Evolutionary conservation across 2,797 vertebrate genomes (phyloP).

Genomic region (Zalophus californianus): DNA sequence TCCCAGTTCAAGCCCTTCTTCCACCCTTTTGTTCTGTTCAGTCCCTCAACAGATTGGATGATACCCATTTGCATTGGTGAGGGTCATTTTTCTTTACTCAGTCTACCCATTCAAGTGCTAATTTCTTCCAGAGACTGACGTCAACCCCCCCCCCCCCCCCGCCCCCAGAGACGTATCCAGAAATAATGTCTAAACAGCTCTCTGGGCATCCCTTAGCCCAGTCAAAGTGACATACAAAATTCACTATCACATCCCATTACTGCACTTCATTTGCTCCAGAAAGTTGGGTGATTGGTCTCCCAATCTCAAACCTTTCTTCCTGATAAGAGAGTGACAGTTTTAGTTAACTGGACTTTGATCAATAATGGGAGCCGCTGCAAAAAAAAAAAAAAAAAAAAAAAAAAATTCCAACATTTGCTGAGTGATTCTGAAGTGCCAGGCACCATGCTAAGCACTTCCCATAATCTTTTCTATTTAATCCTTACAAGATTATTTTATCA

Average conservation of each 20-base stretch:
- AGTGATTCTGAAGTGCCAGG: not conserved
- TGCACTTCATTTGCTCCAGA: not conserved
- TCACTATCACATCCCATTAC: not conserved
- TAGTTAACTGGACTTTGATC: not conserved
- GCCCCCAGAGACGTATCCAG: too few relatives aligned
- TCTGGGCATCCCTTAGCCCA: not conserved
- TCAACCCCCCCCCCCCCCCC: fast-evolving
- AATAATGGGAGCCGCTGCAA: not conserved
- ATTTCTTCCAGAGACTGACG: not conserved
- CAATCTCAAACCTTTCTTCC: not conserved
- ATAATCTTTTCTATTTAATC: slow-evolving; percentile 6
- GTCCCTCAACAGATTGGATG: not conserved
- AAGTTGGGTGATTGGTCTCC: not conserved
- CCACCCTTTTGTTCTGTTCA: not conserved
- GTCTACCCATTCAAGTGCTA: not conserved
- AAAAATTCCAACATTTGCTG: not conserved
- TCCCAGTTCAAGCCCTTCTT: not conserved
- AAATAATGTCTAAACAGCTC: not conserved
- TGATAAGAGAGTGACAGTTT: not conserved
- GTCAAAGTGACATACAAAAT: not conserved
- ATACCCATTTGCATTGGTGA: not conserved
- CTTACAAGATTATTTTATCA: not conserved
- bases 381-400: not conserved
- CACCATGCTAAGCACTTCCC: not conserved
- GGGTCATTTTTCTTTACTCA: not conserved